Percentiles rank a stretch among this genome's conserved stretches.
Conservation (phyloP, 2,888 invertebrate genomes). For the Nezara viridula region DNA sequence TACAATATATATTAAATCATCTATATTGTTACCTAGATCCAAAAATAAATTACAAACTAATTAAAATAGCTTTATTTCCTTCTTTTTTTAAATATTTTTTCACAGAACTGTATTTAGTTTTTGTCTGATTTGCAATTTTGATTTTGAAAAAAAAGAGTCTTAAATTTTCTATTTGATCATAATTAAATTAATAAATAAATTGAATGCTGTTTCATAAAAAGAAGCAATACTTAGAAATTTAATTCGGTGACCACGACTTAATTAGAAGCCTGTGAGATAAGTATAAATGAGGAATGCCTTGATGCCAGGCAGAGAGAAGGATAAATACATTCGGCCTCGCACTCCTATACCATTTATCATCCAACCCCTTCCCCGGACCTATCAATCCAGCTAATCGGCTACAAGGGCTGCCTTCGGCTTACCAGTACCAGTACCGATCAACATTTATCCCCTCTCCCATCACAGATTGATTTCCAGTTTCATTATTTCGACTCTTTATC, state of each 20-base stretch:
- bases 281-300: background rate
- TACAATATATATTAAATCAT: no score
- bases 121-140: no score
- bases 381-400: constrained; percentile 11
- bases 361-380: background rate
- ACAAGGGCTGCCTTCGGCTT: background rate
- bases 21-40: no score
- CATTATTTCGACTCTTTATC: background rate
- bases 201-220: background rate
- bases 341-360: background rate
- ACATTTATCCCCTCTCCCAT: no score
- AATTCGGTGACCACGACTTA: background rate
- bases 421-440: background rate
- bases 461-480: background rate
- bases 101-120: no score
- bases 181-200: no score
- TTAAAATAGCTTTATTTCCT: no score
- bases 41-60: no score
- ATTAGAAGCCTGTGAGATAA: background rate
- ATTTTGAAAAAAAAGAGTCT: no score
- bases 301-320: background rate
- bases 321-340: background rate
- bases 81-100: no score
- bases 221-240: background rate
- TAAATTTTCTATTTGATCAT: no score